These are phyloP conservation scores for Chaetodon trifascialis DNA, from an alignment of 2,113 vertebrate species.

Conservation along the genomic window DNA sequence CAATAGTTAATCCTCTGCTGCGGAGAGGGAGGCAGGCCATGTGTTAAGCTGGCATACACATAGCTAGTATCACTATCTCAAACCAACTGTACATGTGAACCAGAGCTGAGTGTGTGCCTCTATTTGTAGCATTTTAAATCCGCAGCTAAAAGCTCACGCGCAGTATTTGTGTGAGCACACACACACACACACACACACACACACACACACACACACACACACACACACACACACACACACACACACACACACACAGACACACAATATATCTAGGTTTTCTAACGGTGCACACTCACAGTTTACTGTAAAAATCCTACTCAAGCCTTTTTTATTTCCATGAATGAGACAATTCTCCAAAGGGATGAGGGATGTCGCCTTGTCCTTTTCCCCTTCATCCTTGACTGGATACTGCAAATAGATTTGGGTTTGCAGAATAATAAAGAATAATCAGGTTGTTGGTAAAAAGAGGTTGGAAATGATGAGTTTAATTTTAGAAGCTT, in stretches of 20 bases:
- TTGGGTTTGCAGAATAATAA: conserved; percentile 4
- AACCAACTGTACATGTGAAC: conserved; percentile 46
- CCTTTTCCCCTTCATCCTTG: not conserved
- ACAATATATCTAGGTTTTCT: conserved; percentile 9
- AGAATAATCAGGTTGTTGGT: not conserved
- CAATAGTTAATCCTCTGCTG: conserved; percentile 66
- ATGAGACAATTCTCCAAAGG: conserved; percentile 9
- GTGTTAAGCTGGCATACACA: conserved; percentile 58
- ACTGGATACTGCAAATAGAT: conserved; percentile 1
- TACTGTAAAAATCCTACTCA: conserved; percentile 23
- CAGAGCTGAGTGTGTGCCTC: not conserved
- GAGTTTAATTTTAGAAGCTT: not conserved
- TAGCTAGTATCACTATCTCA: conserved; percentile 39
- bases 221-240: conserved; percentile 8
- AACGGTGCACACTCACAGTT: not conserved
- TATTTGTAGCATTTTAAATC: conserved; percentile 30
- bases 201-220: conserved; percentile 4
- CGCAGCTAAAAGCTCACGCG: not conserved
- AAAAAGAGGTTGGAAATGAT: not conserved
- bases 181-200: conserved; percentile 7
- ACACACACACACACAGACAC: conserved; percentile 3
- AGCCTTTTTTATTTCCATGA: conserved; percentile 27
- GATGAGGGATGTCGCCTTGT: conserved; percentile 3
- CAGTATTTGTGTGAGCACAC: not conserved
- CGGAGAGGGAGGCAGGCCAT: conserved; percentile 37